A percentile compares a stretch with the other conserved stretches of the same genome.
phyloP scores from a whole-genome alignment of 1,140 invertebrate genomes.

The Microplitis demolitor region DNA sequence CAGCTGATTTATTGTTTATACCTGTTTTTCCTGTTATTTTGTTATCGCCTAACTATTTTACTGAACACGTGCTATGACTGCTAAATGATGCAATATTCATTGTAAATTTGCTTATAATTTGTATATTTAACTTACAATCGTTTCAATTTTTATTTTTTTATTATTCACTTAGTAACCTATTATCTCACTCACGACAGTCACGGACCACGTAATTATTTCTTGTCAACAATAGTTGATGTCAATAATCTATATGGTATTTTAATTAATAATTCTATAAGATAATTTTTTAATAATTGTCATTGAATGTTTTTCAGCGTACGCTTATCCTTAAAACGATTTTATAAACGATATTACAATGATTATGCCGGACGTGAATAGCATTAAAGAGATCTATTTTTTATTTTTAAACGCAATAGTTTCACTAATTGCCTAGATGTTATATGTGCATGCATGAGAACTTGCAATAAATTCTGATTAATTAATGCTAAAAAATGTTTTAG shows the following conservation, averaged over 20 bases:
- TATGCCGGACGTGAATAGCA: conserved; percentile 20
- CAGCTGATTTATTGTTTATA: conserved; percentile 45
- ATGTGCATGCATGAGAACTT: conserved; percentile 25
- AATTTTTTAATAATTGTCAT: too few species aligned
- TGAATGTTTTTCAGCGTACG: too few species aligned
- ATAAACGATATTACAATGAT: background rate
- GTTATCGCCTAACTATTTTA: conserved; percentile 25
- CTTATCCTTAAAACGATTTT: background rate
- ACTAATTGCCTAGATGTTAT: conserved; percentile 23
- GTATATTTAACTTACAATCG: background rate
- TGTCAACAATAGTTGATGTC: too few species aligned
- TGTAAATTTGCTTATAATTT: too few species aligned
- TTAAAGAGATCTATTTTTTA: conserved; percentile 21
- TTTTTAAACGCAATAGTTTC: conserved; percentile 26
- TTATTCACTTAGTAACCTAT: too few species aligned
- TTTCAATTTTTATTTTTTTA: background rate
- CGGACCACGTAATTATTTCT: too few species aligned
- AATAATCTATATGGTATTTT: too few species aligned
- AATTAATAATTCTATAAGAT: too few species aligned
- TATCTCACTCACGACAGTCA: too few species aligned
- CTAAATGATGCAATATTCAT: background rate
- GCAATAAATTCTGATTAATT: conserved; percentile 32
- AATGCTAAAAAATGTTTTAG: conserved; percentile 8
- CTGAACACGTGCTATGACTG: conserved; percentile 1
- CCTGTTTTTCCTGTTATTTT: conserved; percentile 40